A percentile compares a stretch with the other conserved stretches of the same genome.
Conservation (phyloP, 1,140 invertebrate species). For the Fopius arisanus region DNA sequence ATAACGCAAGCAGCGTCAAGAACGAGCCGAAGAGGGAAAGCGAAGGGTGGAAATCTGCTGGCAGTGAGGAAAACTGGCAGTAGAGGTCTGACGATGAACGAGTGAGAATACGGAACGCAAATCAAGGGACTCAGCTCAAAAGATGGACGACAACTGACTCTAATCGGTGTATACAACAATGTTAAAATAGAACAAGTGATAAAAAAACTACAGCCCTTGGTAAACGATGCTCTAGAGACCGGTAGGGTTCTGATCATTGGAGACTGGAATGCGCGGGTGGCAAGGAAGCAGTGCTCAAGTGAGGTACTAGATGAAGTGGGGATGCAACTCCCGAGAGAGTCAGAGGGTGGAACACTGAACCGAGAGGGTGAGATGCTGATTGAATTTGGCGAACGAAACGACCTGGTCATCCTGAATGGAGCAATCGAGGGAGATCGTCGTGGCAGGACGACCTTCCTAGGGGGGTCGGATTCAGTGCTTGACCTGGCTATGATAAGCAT, state of each 20-base stretch:
- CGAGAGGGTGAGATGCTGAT: background rate
- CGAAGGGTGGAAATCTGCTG: constrained; percentile 18
- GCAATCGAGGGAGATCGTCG: background rate
- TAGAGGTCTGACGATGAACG: background rate
- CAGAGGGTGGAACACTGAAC: background rate
- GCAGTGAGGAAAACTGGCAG: background rate
- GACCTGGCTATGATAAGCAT: background rate
- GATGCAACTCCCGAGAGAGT: background rate
- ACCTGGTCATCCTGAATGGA: background rate
- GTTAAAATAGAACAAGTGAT: background rate
- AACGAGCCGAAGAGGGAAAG: constrained; percentile 15
- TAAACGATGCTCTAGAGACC: background rate
- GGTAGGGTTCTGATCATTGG: background rate
- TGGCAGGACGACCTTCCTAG: background rate
- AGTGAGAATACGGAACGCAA: background rate
- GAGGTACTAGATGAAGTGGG: background rate
- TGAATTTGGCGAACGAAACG: background rate
- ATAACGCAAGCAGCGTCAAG: constrained; percentile 19
- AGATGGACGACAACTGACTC: background rate
- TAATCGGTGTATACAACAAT: background rate
- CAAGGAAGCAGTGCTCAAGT: background rate
- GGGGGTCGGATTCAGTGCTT: background rate
- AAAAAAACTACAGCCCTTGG: background rate
- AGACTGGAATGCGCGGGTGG: background rate
- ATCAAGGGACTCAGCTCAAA: background rate